Evolutionary conservation across 2,797 vertebrate genomes (phyloP).

Genomic region (Helicolenus hilgendorfi): DNA sequence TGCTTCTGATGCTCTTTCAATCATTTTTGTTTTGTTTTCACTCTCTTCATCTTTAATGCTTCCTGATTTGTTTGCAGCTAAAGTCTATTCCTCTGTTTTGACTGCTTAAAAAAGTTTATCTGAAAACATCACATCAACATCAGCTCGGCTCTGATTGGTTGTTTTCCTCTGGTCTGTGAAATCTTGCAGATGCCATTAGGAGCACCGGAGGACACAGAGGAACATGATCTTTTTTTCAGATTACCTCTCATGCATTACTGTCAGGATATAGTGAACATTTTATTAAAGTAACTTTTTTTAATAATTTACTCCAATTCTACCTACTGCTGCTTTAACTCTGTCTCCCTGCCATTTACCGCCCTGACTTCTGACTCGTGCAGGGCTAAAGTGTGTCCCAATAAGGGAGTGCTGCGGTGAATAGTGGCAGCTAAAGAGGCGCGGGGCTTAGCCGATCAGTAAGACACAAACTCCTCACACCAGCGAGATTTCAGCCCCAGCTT

Average conservation of each 20-base stretch:
- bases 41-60: slow-evolving; percentile 22
- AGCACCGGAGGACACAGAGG: not conserved
- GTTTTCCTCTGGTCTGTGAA: too few relatives aligned
- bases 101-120: not conserved
- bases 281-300: accelerated
- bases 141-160: too few relatives aligned
- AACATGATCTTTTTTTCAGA: not conserved
- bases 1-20: slow-evolving; percentile 40
- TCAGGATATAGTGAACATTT: not conserved
- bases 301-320: not conserved
- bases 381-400: slow-evolving; percentile 55
- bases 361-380: slow-evolving; percentile 36
- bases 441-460: slow-evolving; percentile 80
- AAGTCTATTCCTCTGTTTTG: slow-evolving; percentile 8
- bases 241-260: not conserved
- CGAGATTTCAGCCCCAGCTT: slow-evolving; percentile 82
- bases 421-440: slow-evolving; percentile 61
- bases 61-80: slow-evolving; percentile 39
- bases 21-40: slow-evolving; percentile 4
- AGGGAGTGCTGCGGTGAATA: slow-evolving; percentile 55
- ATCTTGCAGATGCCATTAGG: not conserved
- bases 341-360: slow-evolving; percentile 21
- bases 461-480: slow-evolving; percentile 85
- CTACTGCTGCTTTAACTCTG: not conserved
- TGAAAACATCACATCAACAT: not conserved